Conservation (phyloP, 2,888 invertebrate genomes). For the Tuta absoluta region DNA sequence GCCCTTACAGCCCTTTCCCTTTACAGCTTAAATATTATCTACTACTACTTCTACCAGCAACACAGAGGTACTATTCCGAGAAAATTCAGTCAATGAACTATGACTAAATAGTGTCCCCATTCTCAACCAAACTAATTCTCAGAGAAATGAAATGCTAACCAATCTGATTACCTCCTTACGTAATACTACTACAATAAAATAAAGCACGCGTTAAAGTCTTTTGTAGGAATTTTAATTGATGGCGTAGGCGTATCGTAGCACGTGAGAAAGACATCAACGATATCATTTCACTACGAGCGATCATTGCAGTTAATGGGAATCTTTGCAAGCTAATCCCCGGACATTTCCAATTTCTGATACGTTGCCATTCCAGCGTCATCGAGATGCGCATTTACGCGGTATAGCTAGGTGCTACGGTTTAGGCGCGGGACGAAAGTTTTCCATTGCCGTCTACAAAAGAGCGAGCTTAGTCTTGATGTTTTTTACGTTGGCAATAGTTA, state of each 20-base stretch:
- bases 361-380: not conserved
- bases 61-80: not conserved
- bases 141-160: not conserved
- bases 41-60: no score
- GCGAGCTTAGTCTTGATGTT: not conserved
- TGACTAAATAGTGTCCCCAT: not conserved
- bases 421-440: not conserved
- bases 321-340: not conserved
- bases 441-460: conserved; percentile 4
- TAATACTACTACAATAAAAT: not conserved
- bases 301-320: not conserved
- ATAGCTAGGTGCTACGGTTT: not conserved
- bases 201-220: not conserved
- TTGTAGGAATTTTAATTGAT: not conserved
- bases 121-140: not conserved
- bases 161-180: not conserved
- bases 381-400: not conserved
- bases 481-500: not conserved
- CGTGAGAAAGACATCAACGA: conserved; percentile 7
- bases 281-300: not conserved
- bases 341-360: conserved; percentile 1
- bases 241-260: conserved; percentile 2
- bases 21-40: no score
- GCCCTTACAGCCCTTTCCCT: no score
- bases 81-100: not conserved